Conservation (phyloP, 2,113 vertebrate species). For the Daubentonia madagascariensis region DNA sequence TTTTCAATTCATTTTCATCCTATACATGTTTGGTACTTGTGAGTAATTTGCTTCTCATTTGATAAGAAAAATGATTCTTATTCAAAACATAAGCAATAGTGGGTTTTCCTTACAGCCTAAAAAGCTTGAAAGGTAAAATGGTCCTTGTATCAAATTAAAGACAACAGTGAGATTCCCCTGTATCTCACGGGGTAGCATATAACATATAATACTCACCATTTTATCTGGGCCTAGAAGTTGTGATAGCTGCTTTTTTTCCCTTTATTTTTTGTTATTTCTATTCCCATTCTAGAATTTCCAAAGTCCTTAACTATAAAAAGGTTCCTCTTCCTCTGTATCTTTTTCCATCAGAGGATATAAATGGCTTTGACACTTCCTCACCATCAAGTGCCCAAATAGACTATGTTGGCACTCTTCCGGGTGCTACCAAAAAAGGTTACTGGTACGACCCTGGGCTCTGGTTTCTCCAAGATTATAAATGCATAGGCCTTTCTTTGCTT, state of each 20-base stretch:
- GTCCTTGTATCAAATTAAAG: neutral
- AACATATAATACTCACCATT: neutral
- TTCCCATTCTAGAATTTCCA: neutral
- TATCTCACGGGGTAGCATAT: neutral
- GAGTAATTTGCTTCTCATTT: slow-evolving; percentile 50
- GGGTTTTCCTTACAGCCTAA: neutral
- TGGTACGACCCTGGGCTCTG: neutral
- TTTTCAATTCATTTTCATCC: slow-evolving; percentile 28
- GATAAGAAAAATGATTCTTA: slow-evolving; percentile 16
- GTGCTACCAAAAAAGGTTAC: neutral
- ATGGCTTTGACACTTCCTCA: neutral
- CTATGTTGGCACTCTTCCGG: neutral
- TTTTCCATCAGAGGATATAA: neutral
- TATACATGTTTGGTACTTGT: slow-evolving; percentile 5
- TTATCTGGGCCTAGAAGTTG: neutral
- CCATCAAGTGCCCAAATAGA: neutral
- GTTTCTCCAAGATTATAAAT: neutral
- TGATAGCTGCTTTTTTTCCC: neutral
- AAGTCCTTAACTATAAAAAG: neutral
- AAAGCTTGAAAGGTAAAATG: slow-evolving; percentile 15
- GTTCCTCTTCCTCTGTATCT: neutral
- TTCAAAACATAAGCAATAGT: neutral
- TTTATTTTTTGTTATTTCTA: neutral
- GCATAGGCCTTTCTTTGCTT: neutral
- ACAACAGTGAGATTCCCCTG: neutral